Percentiles rank a stretch among this genome's conserved stretches.
phyloP scores from a whole-genome alignment of 2,113 vertebrate species.

The Apeltes quadracus region DNA sequence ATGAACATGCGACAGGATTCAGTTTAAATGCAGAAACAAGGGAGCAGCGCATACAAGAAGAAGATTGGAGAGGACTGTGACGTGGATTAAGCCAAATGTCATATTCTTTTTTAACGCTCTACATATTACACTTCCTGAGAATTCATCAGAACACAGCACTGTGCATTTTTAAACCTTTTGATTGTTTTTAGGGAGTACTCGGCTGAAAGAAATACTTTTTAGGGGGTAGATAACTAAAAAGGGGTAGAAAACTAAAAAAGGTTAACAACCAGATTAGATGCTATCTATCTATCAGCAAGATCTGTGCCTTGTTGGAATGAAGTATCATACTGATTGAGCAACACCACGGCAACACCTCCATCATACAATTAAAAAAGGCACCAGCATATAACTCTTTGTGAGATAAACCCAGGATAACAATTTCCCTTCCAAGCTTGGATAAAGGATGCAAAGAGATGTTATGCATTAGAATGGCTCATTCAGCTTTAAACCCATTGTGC shows the following conservation, averaged over 20 bases:
- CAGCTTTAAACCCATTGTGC: slow-evolving; percentile 16
- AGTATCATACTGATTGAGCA: neutral
- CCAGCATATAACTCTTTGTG: neutral
- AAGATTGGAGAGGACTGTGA: neutral
- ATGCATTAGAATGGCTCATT: slow-evolving; percentile 5
- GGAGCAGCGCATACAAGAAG: neutral
- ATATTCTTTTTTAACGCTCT: neutral
- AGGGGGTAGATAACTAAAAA: too few species aligned
- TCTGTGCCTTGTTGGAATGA: neutral
- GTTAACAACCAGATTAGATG: neutral
- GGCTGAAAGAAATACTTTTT: too few species aligned
- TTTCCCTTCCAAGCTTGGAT: neutral
- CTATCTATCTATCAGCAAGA: neutral
- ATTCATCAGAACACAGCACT: neutral
- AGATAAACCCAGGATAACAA: neutral
- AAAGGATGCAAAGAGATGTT: neutral
- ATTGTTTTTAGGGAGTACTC: too few species aligned
- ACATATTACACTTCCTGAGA: neutral
- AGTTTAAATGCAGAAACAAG: neutral
- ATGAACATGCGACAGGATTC: neutral
- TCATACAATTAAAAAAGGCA: neutral
- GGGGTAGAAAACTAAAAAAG: too few species aligned
- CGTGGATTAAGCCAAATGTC: neutral
- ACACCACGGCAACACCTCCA: neutral
- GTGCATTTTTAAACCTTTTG: neutral